Conservation (phyloP, 2,797 vertebrate species). For the Podargus strigoides region DNA sequence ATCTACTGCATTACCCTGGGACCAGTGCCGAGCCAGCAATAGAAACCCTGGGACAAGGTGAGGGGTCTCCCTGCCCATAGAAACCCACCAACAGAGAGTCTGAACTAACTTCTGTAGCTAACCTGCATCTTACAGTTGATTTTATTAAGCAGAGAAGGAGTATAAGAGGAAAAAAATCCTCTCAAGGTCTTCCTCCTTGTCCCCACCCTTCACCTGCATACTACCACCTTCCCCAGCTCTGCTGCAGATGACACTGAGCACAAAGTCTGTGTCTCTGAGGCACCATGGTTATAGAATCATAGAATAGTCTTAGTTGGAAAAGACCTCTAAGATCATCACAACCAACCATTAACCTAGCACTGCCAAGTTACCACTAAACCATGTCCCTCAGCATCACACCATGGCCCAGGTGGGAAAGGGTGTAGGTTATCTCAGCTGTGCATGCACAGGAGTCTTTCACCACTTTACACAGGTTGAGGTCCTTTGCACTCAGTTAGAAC, state of each 20-base stretch:
- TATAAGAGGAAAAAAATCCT: background rate
- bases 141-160: background rate
- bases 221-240: background rate
- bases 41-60: background rate
- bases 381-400: too few species aligned
- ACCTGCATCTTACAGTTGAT: background rate
- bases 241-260: background rate
- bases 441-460: fast-evolving
- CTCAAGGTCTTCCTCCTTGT: background rate
- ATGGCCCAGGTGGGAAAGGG: background rate
- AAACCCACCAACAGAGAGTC: background rate
- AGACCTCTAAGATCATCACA: too few species aligned
- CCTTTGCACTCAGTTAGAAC: background rate
- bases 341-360: too few species aligned
- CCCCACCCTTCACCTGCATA: background rate
- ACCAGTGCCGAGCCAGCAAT: fast-evolving
- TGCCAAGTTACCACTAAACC: too few species aligned
- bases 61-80: background rate
- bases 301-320: too few species aligned
- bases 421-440: background rate
- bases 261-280: background rate
- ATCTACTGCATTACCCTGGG: background rate
- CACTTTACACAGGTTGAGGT: fast-evolving
- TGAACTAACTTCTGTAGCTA: background rate
- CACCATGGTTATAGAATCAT: background rate